These are phyloP conservation scores for Acyrthosiphon pisum DNA, from an alignment of 1,140 invertebrate species.

Conservation along the genomic window DNA sequence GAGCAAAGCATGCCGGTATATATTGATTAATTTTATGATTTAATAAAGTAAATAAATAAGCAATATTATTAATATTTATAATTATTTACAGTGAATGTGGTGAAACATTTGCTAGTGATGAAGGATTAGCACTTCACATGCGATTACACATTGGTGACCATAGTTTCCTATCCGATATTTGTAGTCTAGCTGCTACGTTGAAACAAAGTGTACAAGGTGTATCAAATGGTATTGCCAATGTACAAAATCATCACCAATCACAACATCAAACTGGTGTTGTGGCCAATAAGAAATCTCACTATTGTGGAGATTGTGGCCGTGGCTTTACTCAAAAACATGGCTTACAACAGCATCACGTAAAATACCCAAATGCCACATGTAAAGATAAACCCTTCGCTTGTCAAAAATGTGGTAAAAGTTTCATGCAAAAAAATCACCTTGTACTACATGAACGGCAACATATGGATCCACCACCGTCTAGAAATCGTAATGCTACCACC, in stretches of 20 bases:
- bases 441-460: conserved; percentile 81
- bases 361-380: conserved; percentile 80
- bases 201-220: conserved; percentile 63
- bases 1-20: conserved; percentile 65
- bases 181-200: conserved; percentile 78
- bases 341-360: conserved; percentile 75
- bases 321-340: conserved; percentile 85
- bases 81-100: conserved; percentile 69
- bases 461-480: conserved; percentile 71
- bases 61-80: neutral
- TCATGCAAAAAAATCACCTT: conserved; percentile 85
- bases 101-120: conserved; percentile 72
- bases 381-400: conserved; percentile 81
- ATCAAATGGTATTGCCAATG: conserved; percentile 61
- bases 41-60: neutral
- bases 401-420: conserved; percentile 83
- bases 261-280: conserved; percentile 61
- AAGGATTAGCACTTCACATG: conserved; percentile 79
- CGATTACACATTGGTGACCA: conserved; percentile 82
- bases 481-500: conserved; percentile 44
- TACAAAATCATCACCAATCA: conserved; percentile 60
- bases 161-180: conserved; percentile 84
- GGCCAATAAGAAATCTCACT: conserved; percentile 74
- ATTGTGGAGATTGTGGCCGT: conserved; percentile 82
- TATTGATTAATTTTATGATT: conserved; percentile 31